These are phyloP conservation scores for Ctenodactylus gundi DNA, from an alignment of 2,113 vertebrate species.

Conservation along the genomic window DNA sequence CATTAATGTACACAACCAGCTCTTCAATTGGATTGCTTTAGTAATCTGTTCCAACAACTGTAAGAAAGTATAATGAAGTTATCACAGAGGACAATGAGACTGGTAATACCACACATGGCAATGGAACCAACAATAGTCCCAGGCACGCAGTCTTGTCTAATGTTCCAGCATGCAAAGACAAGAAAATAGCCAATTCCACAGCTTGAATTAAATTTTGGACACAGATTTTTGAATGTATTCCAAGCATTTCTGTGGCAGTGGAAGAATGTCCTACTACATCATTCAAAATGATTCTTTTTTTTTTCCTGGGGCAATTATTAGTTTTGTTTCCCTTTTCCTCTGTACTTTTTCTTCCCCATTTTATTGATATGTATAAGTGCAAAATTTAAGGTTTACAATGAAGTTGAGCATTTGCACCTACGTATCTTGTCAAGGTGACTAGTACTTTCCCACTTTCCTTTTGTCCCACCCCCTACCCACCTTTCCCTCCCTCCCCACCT, in stretches of 20 bases:
- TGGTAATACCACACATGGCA: neutral
- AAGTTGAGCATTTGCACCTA: no score
- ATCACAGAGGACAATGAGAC: neutral
- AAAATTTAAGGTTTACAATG: no score
- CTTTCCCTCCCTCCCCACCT: no score
- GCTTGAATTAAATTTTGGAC: neutral
- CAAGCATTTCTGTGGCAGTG: neutral
- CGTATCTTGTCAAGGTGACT: no score
- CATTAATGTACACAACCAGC: neutral
- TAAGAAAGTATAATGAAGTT: neutral
- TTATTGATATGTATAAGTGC: no score
- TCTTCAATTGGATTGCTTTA: neutral
- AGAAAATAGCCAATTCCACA: rapidly evolving
- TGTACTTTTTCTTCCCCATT: no score
- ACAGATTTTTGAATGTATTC: neutral
- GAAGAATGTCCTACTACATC: neutral
- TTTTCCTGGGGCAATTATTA: neutral
- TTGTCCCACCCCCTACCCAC: no score
- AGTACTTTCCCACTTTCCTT: no score
- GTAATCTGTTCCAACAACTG: neutral
- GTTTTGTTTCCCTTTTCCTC: neutral
- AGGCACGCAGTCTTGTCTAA: neutral
- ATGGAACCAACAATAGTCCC: neutral
- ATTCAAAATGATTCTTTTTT: neutral
- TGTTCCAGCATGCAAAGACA: neutral